These are phyloP conservation scores for Motacilla alba DNA, from an alignment of 2,113 vertebrate species.

Conservation along the genomic window DNA sequence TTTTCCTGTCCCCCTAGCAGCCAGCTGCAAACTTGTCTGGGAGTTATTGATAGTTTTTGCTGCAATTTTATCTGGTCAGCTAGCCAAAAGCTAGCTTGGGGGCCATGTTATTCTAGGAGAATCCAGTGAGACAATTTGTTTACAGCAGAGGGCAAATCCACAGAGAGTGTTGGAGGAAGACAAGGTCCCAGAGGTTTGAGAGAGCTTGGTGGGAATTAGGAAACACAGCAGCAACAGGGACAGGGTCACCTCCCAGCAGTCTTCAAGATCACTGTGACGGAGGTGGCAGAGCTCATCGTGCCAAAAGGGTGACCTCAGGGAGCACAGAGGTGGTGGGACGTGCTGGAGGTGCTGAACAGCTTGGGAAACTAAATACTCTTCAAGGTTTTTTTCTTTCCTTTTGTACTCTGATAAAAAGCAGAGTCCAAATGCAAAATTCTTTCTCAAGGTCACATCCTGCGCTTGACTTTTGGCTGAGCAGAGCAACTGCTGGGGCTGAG, in stretches of 20 bases:
- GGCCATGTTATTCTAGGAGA: background rate
- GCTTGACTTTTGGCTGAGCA: background rate
- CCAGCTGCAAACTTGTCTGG: background rate
- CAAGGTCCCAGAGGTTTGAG: background rate
- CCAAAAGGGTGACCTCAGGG: background rate
- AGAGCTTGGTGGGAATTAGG: background rate
- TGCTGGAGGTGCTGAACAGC: background rate
- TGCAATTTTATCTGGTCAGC: background rate
- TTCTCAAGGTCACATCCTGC: background rate
- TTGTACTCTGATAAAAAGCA: background rate
- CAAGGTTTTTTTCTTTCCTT: background rate
- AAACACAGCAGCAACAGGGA: background rate
- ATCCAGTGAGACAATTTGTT: background rate
- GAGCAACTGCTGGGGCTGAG: background rate
- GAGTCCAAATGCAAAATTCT: background rate
- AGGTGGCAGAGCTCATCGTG: accelerated
- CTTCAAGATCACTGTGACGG: accelerated
- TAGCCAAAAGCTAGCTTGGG: background rate
- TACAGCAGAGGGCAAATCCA: background rate
- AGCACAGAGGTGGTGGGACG: accelerated
- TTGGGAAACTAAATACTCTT: background rate
- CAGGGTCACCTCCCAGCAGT: background rate
- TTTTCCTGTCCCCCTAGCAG: background rate
- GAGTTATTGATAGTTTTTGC: background rate
- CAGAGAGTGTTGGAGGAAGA: background rate